These are phyloP conservation scores for Eupsilia transversa DNA, from an alignment of 2,888 invertebrate genomes.

Conservation along the genomic window DNA sequence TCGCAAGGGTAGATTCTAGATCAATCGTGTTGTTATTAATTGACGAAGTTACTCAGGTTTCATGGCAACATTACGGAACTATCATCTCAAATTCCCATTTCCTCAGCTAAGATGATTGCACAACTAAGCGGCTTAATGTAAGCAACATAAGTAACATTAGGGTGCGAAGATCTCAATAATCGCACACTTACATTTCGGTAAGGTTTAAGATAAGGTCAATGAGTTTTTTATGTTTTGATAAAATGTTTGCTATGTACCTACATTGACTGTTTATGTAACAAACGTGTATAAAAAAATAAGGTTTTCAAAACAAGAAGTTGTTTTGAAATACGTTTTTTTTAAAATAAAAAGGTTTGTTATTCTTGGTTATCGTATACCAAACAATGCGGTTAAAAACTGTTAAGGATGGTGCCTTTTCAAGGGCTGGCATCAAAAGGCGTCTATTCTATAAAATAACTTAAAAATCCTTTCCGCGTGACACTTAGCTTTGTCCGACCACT, in stretches of 20 bases:
- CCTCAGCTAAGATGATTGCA: conserved; percentile 12
- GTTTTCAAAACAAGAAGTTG: no score
- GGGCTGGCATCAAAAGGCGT: conserved; percentile 2
- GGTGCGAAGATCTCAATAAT: not conserved
- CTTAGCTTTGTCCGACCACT: conserved; percentile 34
- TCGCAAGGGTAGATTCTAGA: not conserved
- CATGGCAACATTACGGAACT: conserved; percentile 1
- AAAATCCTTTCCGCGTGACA: conserved; percentile 34
- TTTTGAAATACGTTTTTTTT: no score
- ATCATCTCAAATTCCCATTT: conserved; percentile 3
- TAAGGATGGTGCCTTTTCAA: conserved; percentile 4
- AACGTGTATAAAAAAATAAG: no score
- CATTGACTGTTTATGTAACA: not conserved
- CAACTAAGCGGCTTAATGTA: conserved; percentile 8
- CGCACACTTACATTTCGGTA: not conserved
- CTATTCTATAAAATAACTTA: conserved; percentile 26
- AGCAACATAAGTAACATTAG: not conserved
- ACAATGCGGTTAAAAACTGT: not conserved
- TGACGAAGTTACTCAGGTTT: not conserved
- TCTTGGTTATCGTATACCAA: not conserved
- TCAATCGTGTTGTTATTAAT: conserved; percentile 35
- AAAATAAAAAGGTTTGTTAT: no score
- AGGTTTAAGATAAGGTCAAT: no score
- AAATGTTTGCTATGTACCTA: not conserved
- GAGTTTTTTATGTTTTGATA: not conserved